Base-by-base conservation (phyloP, 2,888 invertebrate genomes). In the Diarsia mendica region DNA sequence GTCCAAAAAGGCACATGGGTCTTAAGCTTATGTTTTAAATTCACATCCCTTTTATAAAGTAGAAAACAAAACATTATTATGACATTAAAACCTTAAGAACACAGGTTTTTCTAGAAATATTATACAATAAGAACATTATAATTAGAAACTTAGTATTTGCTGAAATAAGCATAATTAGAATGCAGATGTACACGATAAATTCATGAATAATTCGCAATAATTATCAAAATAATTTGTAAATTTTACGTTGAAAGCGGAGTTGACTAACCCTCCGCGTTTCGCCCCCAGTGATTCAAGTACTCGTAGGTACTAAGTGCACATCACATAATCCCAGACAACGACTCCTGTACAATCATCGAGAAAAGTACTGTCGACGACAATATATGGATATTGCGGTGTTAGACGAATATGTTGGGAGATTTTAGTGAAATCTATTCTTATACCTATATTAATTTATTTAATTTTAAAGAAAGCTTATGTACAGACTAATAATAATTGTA, bases 221-320 rank as follows among this genome's bases (percentile, higher is more conserved):
- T 83, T 83, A 84, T 76, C 70, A 81, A 83, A 82, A 83, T 85
- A 85, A 88, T 84, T 84, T 82, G 87, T 86, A 83, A 80, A 82
- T 87, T 84, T 86, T 80, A 84, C 65, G 84, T 86, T 80, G 83
- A 84, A 79, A 79, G 77, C 77, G 84, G 60, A 61, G 71, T 39
- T 51, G 68, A 73, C 67, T 65, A 78, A 77, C 73, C 86, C 84
- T 73, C 77, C 69, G 71, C 60, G 23, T 23, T 51, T 67, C 81
- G 79, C 85, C 85, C 85, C 80, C 83, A 80, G 87, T 90, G 89
- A 90, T 91, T 90, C 90, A 89, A 85, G 87, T 85, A 39, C 39
- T 39, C 39, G 39, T 39, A 39, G 39, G 39, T 39, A 89, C 92
- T 93, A 92, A 93, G 92, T 93, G 93, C 92, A 91, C 90, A 84